Conservation (phyloP, 1,140 invertebrate genomes). For the Oryctes rhinoceros region DNA sequence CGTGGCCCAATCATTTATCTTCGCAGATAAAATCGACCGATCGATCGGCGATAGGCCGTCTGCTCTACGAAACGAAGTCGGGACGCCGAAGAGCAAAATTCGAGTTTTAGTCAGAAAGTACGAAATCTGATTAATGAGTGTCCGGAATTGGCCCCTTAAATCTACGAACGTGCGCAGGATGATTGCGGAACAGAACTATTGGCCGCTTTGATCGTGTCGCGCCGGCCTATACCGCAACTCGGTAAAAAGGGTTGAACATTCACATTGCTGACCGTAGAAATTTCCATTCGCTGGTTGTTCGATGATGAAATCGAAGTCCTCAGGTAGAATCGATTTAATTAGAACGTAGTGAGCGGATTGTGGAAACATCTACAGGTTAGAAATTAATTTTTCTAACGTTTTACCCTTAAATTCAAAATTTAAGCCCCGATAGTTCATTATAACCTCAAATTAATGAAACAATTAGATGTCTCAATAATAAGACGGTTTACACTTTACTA, state of each 20-base stretch:
- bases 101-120: background rate
- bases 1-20: background rate
- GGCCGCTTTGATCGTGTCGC: background rate
- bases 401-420: too few species aligned
- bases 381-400: background rate
- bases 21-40: slow-evolving; percentile 8
- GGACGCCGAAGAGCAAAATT: background rate
- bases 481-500: too few species aligned
- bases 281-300: background rate
- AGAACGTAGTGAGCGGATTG: too few species aligned
- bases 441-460: too few species aligned
- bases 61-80: background rate
- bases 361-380: background rate
- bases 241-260: background rate
- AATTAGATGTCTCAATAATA: too few species aligned
- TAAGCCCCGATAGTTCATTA: too few species aligned
- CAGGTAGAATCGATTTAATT: background rate
- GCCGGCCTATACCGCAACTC: background rate
- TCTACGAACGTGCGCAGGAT: background rate
- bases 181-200: background rate
- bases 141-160: slow-evolving; percentile 1
- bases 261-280: background rate
- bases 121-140: slow-evolving; percentile 13
- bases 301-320: background rate
- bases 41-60: background rate